Evolutionary conservation across 1,140 invertebrate genomes (phyloP).

Genomic region (Drosophila rhopaloa): DNA sequence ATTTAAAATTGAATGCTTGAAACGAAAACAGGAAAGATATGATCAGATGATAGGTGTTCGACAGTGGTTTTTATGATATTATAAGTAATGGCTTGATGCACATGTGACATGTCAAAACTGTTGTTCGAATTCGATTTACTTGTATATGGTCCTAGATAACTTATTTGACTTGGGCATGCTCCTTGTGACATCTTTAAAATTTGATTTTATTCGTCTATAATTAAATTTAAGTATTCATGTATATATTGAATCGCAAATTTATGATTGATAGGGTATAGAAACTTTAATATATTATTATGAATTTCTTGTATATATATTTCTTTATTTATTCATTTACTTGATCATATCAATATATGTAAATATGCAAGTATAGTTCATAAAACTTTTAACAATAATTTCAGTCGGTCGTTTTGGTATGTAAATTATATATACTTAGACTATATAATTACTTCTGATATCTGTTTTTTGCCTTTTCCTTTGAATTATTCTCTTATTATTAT

Average conservation of each 20-base stretch:
- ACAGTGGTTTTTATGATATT: conserved; percentile 32
- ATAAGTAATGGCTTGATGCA: conserved; percentile 33
- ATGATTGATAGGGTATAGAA: conserved; percentile 77
- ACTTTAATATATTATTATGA: conserved; percentile 73
- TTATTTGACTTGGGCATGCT: conserved; percentile 26
- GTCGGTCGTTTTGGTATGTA: conserved; percentile 81
- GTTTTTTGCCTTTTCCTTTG: conserved; percentile 40
- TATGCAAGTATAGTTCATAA: conserved; percentile 82
- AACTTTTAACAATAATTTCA: conserved; percentile 84
- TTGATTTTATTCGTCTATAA: conserved; percentile 64
- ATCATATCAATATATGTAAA: conserved; percentile 82
- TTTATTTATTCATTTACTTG: conserved; percentile 71
- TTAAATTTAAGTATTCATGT: conserved; percentile 59
- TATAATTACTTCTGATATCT: conserved; percentile 56
- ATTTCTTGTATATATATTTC: conserved; percentile 73
- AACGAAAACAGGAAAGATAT: conserved; percentile 24
- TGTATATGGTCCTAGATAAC: conserved; percentile 68
- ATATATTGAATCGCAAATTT: conserved; percentile 72
- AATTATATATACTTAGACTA: conserved; percentile 80
- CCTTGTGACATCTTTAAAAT: conserved; percentile 40
- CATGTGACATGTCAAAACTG: conserved; percentile 46
- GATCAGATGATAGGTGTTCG: conserved; percentile 31
- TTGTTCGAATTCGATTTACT: conserved; percentile 53
- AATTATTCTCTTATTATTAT: conserved; percentile 40
- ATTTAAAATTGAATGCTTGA: conserved; percentile 16